phyloP scores from a whole-genome alignment of 2,113 vertebrate species.

The Neodontobutis hainanensis region DNA sequence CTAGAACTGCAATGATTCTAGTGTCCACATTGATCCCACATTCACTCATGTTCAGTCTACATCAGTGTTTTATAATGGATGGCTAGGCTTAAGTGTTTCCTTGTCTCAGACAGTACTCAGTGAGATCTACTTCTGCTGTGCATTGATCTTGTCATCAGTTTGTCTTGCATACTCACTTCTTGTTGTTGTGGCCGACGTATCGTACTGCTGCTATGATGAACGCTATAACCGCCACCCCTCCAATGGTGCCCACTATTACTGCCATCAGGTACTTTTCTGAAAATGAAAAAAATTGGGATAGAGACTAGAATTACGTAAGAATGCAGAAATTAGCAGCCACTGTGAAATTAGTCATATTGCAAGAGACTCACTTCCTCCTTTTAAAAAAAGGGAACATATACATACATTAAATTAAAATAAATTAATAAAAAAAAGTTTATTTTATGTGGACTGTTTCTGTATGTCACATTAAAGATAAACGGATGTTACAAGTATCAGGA shows the following conservation, averaged over 20 bases:
- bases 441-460: no score
- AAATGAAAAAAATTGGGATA: slow-evolving; percentile 26
- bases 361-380: not conserved
- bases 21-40: slow-evolving; percentile 56
- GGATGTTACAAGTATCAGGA: no score
- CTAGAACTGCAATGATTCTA: slow-evolving; percentile 51
- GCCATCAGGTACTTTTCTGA: slow-evolving; percentile 85
- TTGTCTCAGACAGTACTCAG: slow-evolving; percentile 56
- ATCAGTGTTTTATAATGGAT: slow-evolving; percentile 79
- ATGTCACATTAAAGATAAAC: no score
- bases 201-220: slow-evolving; percentile 84
- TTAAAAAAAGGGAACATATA: not conserved
- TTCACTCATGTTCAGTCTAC: slow-evolving; percentile 51
- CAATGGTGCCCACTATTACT: slow-evolving; percentile 82
- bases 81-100: slow-evolving; percentile 80
- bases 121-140: slow-evolving; percentile 43
- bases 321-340: no score
- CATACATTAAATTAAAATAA: no score
- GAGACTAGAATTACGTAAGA: not conserved
- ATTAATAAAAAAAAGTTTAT: no score
- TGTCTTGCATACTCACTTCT: slow-evolving; percentile 78
- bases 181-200: slow-evolving; percentile 84
- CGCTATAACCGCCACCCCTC: slow-evolving; percentile 82
- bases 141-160: slow-evolving; percentile 41
- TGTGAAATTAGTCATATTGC: no score